phyloP scores from a whole-genome alignment of 1,140 invertebrate genomes.

The Meloidogyne hapla region DNA sequence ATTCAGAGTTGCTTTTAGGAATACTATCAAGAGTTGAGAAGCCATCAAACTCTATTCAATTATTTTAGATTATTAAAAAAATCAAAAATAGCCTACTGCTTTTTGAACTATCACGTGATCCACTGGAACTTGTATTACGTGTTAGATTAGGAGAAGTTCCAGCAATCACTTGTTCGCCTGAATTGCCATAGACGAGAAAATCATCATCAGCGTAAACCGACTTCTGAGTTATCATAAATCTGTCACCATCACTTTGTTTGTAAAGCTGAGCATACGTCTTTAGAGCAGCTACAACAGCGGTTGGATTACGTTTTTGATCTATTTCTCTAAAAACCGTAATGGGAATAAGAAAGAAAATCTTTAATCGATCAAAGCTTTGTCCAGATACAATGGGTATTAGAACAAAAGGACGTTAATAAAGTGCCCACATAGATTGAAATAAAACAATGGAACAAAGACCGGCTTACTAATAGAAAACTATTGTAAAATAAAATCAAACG shows the following conservation, averaged over 20 bases:
- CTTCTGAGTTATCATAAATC: conserved; percentile 61
- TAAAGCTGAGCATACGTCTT: conserved; percentile 61
- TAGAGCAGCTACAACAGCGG: conserved; percentile 55
- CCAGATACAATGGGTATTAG: too few relatives aligned
- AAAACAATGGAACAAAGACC: not conserved
- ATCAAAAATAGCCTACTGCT: not conserved
- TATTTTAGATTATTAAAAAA: not conserved
- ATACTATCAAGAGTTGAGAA: not conserved
- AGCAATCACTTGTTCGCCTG: not conserved
- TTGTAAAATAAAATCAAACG: conserved; percentile 31
- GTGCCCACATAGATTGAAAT: too few relatives aligned
- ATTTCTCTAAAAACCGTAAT: conserved; percentile 53
- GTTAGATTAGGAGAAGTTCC: not conserved
- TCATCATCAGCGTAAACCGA: conserved; percentile 37
- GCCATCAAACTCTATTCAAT: not conserved
- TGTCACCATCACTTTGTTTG: conserved; percentile 55
- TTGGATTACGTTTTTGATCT: conserved; percentile 61
- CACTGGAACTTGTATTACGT: not conserved
- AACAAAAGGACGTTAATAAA: too few relatives aligned
- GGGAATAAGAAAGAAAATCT: conserved; percentile 23
- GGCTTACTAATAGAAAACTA: not conserved
- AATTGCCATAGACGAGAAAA: not conserved
- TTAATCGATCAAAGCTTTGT: too few relatives aligned
- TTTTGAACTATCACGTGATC: not conserved
- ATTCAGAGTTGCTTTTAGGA: not conserved